Evolutionary conservation across 2,888 invertebrate species (phyloP).

Genomic region (Euclidia mi): DNA sequence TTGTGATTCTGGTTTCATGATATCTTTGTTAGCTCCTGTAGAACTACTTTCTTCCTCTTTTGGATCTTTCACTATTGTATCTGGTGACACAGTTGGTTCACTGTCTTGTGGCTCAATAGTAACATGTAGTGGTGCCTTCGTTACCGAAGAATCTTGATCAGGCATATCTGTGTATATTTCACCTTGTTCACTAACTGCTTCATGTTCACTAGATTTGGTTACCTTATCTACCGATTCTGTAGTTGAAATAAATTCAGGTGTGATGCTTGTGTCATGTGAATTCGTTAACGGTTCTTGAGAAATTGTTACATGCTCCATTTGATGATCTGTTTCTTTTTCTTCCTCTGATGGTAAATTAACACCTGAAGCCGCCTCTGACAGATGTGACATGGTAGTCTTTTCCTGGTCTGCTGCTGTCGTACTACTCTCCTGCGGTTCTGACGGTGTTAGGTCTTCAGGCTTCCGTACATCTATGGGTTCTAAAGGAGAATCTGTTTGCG

Average conservation of each 20-base stretch:
- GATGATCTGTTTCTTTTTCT: constrained; percentile 15
- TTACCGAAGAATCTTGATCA: constrained; percentile 34
- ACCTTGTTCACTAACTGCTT: constrained; percentile 33
- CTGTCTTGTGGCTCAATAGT: constrained; percentile 34
- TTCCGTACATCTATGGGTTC: constrained; percentile 10
- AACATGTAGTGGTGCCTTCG: constrained; percentile 19
- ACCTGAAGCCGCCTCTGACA: background rate
- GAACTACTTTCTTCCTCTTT: constrained; percentile 27
- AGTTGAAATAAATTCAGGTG: constrained; percentile 25
- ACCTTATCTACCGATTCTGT: constrained; percentile 23
- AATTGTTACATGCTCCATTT: background rate
- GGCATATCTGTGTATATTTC: constrained; percentile 39
- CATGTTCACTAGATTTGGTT: constrained; percentile 27
- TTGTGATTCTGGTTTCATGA: constrained; percentile 30
- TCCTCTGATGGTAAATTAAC: constrained; percentile 5
- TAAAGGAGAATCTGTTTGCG: constrained; percentile 11
- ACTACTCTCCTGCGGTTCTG: background rate
- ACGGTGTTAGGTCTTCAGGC: constrained; percentile 13
- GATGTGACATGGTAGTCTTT: constrained; percentile 10
- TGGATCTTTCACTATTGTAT: constrained; percentile 16
- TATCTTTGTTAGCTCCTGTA: constrained; percentile 27
- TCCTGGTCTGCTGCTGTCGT: constrained; percentile 18
- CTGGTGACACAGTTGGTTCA: constrained; percentile 19
- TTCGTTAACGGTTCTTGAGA: constrained; percentile 5
- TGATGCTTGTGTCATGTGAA: constrained; percentile 12